Evolutionary conservation across 1,140 invertebrate species (phyloP), one percentile per base, ranked within the genome.

Genomic region (Heliconius congener): DNA sequence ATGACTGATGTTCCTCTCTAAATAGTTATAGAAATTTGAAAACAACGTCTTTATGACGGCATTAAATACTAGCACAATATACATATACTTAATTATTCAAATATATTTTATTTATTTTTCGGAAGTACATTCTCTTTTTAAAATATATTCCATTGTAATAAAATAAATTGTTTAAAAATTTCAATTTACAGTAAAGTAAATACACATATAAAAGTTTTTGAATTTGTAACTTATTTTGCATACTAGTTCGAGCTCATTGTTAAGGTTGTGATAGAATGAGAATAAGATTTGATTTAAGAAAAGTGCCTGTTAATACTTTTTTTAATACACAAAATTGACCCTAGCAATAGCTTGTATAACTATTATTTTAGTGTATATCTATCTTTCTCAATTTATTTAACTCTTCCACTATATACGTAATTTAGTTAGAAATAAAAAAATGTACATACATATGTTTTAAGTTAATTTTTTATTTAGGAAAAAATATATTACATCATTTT

Each of bases 251-350:
- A 66, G 89, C 89, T 90, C 88, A 90, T 90, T 87, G 82, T 85
- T 88, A 85, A 66, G 88, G 90, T 91, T 90, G 88, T 91, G 89
- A 90, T 86, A 84, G 86, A 88, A 85, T 81, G 82, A 76, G 80
- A 80, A 79, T 78, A 80, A 82, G 73, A 74, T 55, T 82, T 77
- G 78, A 78, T 83, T 81, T 86, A 88, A 84, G 82, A 73, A 81
- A 91, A 90, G 88, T 91, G 88, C 88, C 90, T 90, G 79, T 74
- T 66, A 50, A 27, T 30, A 30, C 11, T 27, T 66, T 30, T 16
- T 66, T 66, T 30, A 30, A 66, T 66, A 66, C 60, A 66, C 27
- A 66, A 66, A 66, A 13, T 30, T 66, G 27, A 66, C 60, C 60
- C 8, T 57, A 57, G 55, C 8, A 57, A 9, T 57, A 66, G 60